These are phyloP conservation scores for Echinometra lucunter DNA, from an alignment of 53 echinoderm and acorn worm species.

Conservation along the genomic window DNA sequence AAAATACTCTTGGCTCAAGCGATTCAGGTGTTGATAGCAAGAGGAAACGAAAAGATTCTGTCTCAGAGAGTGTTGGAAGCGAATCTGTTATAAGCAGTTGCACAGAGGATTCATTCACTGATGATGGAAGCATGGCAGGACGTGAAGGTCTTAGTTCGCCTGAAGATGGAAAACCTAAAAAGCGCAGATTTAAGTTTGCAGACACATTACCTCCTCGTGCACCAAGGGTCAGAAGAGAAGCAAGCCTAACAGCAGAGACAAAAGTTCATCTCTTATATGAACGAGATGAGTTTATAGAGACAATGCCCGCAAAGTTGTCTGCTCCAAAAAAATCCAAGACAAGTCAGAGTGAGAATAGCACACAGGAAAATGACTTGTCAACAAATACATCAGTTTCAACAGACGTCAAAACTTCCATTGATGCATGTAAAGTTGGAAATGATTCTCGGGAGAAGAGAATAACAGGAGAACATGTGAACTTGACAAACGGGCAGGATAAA, in stretches of 20 bases:
- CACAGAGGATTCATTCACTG: slow-evolving; percentile 81
- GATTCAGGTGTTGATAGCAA: slow-evolving; percentile 60
- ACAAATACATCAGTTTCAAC: not conserved
- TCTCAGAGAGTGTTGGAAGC: slow-evolving; percentile 73
- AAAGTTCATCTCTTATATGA: slow-evolving; percentile 94
- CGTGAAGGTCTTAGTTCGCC: slow-evolving; percentile 45
- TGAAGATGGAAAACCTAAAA: slow-evolving; percentile 74
- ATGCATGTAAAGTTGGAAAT: not conserved
- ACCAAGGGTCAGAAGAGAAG: slow-evolving; percentile 84
- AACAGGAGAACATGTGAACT: not conserved
- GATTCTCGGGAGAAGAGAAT: not conserved
- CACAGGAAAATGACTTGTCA: not conserved
- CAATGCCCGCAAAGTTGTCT: slow-evolving; percentile 26
- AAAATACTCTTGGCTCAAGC: slow-evolving; percentile 45
- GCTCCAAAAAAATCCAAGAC: slow-evolving; percentile 67
- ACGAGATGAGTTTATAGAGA: slow-evolving; percentile 74
- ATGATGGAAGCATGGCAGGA: slow-evolving; percentile 68
- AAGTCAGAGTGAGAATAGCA: not conserved
- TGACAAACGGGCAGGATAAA: slow-evolving; percentile 40
- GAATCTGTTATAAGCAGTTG: slow-evolving; percentile 73
- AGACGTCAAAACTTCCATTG: not conserved
- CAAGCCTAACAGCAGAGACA: slow-evolving; percentile 98
- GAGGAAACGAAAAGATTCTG: slow-evolving; percentile 65
- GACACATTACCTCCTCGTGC: slow-evolving; percentile 75
- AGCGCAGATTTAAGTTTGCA: slow-evolving; percentile 72